Base-by-base conservation (phyloP, 2,113 vertebrate genomes). In the Grantiella picta region DNA sequence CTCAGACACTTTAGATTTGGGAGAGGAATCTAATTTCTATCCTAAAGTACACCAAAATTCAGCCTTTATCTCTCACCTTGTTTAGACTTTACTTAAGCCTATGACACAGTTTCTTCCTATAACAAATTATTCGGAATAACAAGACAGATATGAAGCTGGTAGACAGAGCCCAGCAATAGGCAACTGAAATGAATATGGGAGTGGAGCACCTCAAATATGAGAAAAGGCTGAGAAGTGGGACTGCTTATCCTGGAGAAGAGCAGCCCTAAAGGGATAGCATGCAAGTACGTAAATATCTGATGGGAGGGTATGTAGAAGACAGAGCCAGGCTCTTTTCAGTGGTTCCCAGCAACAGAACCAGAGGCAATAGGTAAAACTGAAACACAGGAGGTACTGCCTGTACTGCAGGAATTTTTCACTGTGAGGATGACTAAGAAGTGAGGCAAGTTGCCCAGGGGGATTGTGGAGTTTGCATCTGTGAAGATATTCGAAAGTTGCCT, bases 381-480 rank as follows among this genome's bases (percentile, higher is more conserved):
- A 84, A 35, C 14, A 29, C 8, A 64, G 21, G 10, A 36, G 15
- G 2, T 1, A 80, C 5, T 40, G 2, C 3, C 28, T n/a, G 35
- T 83, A 72, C 16, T 42, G 56, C 35, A 63, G 20, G 12, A 83
- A 17, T 24, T 45, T 45, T 72, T 50, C 24, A 6, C 28, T 85
- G 8, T 42, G 23, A 28, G 4, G 4, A 8, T 38, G 14, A 56
- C 35, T 42, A 2, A 70, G 12, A 11, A 70, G 2, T 35, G 12
- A 13, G 4, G 14, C 3, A 47, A 24, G 4, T 52, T 73, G 1
- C 19, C 10, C 8, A 10, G 15, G 20, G 5, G 10, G 9, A 4
- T 10, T 36, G 25, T 36, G 29, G 45, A 63, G 10, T 38, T 47
- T 79, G 10, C 25, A 54, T 54, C 5, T 33, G 53, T 45, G 35